Conservation (phyloP, 2,113 vertebrate species). For the Ctenomys sociabilis region DNA sequence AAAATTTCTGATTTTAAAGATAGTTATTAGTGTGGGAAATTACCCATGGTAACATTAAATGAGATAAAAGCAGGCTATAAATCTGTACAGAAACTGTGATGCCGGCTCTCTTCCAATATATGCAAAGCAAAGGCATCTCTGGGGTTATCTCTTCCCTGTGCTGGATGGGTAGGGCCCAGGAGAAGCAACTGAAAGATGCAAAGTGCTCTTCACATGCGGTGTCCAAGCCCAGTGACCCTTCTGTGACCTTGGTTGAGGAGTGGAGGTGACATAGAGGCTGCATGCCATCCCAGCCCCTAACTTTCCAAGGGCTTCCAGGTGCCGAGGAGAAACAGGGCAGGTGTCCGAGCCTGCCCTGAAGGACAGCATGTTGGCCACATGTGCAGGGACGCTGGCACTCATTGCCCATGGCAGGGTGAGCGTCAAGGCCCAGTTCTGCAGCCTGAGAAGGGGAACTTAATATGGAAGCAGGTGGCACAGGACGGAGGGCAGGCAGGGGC, state of each 20-base stretch:
- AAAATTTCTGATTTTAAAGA: slow-evolving; percentile 18
- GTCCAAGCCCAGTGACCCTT: background rate
- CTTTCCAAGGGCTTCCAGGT: background rate
- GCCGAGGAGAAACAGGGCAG: background rate
- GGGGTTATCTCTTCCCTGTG: background rate
- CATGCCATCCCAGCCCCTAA: background rate
- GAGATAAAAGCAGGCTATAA: background rate
- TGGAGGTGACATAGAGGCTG: background rate
- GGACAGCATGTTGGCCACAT: background rate
- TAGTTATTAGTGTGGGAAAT: slow-evolving; percentile 18
- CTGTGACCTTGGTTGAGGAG: background rate
- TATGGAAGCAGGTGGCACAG: background rate
- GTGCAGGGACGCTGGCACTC: background rate
- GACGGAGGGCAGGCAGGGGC: background rate
- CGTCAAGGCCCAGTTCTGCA: background rate
- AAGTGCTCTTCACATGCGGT: background rate
- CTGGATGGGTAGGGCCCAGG: background rate
- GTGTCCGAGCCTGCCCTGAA: background rate
- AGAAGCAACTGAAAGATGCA: background rate
- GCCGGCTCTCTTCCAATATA: background rate
- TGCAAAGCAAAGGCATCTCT: background rate
- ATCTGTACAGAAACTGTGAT: background rate
- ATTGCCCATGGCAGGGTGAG: rapidly evolving
- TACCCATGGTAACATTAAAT: background rate
- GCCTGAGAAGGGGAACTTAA: background rate